Evolutionary conservation across 2,797 vertebrate genomes (phyloP), one percentile per base, ranked within the genome.

Genomic region (Hafferia zeledoni): DNA sequence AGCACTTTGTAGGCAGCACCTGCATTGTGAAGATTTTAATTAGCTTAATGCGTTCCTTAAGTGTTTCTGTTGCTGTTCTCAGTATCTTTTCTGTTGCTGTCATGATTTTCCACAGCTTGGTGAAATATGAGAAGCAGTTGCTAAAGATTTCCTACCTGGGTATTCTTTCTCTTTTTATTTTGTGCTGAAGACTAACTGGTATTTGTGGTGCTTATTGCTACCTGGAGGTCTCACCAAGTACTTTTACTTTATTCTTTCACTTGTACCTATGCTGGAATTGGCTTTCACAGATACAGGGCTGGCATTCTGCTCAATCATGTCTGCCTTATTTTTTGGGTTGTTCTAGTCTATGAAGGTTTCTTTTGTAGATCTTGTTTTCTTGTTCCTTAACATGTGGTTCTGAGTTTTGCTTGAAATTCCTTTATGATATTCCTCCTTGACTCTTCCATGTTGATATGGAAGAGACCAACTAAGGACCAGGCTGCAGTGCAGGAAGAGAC

Each of bases 1-100:
- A 64, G 25, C 18, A 35, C 30, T 81, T 81, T 25, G 13, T n/a
- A 64, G 43, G 61, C 50, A 81, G 23, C 61, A 43, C 65, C 31
- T 95, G 24, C 64, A 31, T 53, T 50, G 68, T 75, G 70, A 68
- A 60, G 44, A 67, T 70, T 91, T 91, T 83, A 86, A 65, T 86
- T 55, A 81, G 69, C 25, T 78, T 72, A 64, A 57, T 87, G 63
- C 47, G 47, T 78, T 90, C 22, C 61, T 55, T 64, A 18, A 7
- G 30, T 52, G 25, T 83, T 95, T 55, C 67, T 83, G 6, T 65
- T 90, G 72, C 56, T 47, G 30, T 80, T 92, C 55, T 83, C 33
- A 46, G 15, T 61, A 8, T 74, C 84, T 80, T 84, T 87, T 37
- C 52, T 91, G 28, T 47, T 72, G 16, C 49, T 78, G 46, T 71